Evolutionary conservation across 2,797 vertebrate genomes (phyloP).

Genomic region (Artibeus lituratus): DNA sequence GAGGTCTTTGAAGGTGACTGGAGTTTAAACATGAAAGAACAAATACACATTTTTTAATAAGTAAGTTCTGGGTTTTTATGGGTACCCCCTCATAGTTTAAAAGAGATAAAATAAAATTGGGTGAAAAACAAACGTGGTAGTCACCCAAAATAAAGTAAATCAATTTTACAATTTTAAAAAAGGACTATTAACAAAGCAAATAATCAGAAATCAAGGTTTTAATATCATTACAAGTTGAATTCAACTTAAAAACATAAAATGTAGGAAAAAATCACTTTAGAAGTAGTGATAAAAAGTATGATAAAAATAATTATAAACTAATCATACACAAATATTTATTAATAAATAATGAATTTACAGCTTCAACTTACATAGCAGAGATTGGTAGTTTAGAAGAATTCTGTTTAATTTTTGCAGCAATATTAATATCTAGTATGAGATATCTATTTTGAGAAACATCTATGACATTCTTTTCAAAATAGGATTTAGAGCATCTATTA

Average conservation of each 20-base stretch:
- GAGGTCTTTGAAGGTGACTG: background rate
- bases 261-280: background rate
- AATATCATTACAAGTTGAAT: background rate
- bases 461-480: background rate
- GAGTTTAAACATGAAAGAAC: background rate
- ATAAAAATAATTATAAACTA: background rate
- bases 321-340: too few species aligned
- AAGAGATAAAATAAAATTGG: background rate
- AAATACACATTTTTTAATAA: background rate
- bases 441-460: background rate
- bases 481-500: background rate
- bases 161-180: background rate
- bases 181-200: background rate
- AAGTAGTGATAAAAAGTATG: background rate
- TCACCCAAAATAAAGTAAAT: background rate
- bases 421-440: background rate
- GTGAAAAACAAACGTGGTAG: background rate
- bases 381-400: background rate
- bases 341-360: background rate
- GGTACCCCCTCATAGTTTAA: background rate
- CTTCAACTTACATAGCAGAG: background rate
- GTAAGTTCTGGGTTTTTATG: background rate
- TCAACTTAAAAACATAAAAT: slow-evolving; percentile 1
- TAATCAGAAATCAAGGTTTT: background rate
- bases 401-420: background rate